phyloP scores from a whole-genome alignment of 2,888 invertebrate genomes.

The Drosophila affinis region DNA sequence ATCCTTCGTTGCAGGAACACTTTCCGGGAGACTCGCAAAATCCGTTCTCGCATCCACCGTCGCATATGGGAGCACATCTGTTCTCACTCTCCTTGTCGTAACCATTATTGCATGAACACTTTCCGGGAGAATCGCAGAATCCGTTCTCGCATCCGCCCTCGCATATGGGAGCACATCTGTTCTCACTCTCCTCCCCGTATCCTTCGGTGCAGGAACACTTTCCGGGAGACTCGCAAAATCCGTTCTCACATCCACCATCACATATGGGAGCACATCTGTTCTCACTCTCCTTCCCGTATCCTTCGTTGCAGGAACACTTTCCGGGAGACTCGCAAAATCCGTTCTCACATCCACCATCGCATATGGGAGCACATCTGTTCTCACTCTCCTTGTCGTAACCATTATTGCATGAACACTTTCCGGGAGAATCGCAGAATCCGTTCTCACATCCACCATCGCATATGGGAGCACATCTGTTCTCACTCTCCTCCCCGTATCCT shows the following conservation, averaged over 20 bases:
- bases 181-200: background rate
- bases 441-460: constrained; percentile 29
- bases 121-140: constrained; percentile 23
- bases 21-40: constrained; percentile 20
- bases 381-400: constrained; percentile 11
- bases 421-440: constrained; percentile 27
- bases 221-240: constrained; percentile 21
- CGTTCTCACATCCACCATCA: constrained; percentile 24
- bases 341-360: constrained; percentile 13
- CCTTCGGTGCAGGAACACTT: constrained; percentile 37
- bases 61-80: constrained; percentile 27
- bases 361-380: constrained; percentile 20
- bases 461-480: constrained; percentile 20
- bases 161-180: constrained; percentile 29
- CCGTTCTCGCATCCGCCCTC: constrained; percentile 27
- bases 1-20: constrained; percentile 37
- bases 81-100: background rate
- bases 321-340: constrained; percentile 36
- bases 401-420: constrained; percentile 32
- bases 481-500: background rate
- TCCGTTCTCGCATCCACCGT: constrained; percentile 33
- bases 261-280: constrained; percentile 33
- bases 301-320: constrained; percentile 26
- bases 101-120: constrained; percentile 30
- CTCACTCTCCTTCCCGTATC: background rate